Evolutionary conservation across 2,797 vertebrate genomes (phyloP), one percentile per base, ranked within the genome.

Genomic region (Sphenodon punctatus): DNA sequence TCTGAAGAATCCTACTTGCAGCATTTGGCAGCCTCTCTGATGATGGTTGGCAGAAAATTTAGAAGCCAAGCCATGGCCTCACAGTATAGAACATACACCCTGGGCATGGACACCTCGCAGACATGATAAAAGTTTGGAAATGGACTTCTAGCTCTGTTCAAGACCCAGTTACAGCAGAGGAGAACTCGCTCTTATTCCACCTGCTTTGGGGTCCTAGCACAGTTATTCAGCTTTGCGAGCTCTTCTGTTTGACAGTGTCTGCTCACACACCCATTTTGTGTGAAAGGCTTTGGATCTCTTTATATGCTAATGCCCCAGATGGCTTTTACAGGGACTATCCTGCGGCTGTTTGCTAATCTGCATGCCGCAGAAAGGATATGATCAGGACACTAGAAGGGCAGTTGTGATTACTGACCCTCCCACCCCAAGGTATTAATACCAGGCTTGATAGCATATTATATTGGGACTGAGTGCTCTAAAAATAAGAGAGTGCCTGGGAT

Each of bases 21-120:
- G 4, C 27, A 34, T 51, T 30, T 30, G 25, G 23, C 38, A n/a
- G 8, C 22, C 22, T 12, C n/a, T 15, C 1, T 3, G 22, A 46
- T 4, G 0, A 7, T 5, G 27, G 2, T 1, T 19, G 56, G 25
- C 51, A 11, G 61, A 34, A 32, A 7, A 49, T 8, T 23, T 11
- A 8, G 15, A 22, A 51, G 9, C 25, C 20, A 43, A 4, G 0
- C 16, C 6, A 6, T 5, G 7, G 5, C 16, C 32, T 0, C 10
- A 0, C 45, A 0, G 2, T 2, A 36, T 48, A 32, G 7, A 10
- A 16, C 11, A 22, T 2, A 45, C 2, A n/a, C n/a, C 30, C 32
- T 4, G 4, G 22, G 8, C 53, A 17, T 16, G 53, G 49, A 8
- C 17, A n/a, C 4, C n/a, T n/a, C n/a, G n/a, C n/a, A n/a, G n/a